phyloP scores from a whole-genome alignment of 1,140 invertebrate genomes.

The Rhysida immarginata region DNA sequence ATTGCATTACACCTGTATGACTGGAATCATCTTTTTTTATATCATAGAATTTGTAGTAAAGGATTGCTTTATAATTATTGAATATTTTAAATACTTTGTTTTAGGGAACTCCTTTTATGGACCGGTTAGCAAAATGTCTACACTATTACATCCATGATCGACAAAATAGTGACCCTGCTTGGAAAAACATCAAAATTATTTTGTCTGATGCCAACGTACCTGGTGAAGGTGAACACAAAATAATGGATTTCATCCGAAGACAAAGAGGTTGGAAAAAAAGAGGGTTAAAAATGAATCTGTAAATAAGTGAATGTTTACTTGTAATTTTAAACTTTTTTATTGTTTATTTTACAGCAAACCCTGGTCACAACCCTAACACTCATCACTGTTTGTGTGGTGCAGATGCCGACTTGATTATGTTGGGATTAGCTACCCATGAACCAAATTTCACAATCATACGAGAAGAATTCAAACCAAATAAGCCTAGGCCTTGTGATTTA shows the following conservation, averaged over 20 bases:
- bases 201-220: constrained; percentile 97
- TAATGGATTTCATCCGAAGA: constrained; percentile 96
- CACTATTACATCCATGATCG: constrained; percentile 93
- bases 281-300: too few relatives aligned
- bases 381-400: constrained; percentile 95
- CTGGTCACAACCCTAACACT: constrained; percentile 94
- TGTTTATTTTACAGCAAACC: constrained; percentile 47
- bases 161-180: constrained; percentile 87
- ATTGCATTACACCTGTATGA: constrained; percentile 87
- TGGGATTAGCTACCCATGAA: constrained; percentile 96
- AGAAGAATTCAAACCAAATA: constrained; percentile 97
- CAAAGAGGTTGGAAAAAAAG: constrained; percentile 67
- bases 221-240: constrained; percentile 98
- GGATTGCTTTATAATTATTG: too few relatives aligned
- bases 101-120: constrained; percentile 95
- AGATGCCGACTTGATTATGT: constrained; percentile 97
- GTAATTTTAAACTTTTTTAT: too few relatives aligned
- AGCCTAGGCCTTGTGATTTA: constrained; percentile 88
- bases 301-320: too few relatives aligned
- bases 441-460: constrained; percentile 95
- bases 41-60: too few relatives aligned
- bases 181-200: constrained; percentile 88
- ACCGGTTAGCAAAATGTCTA: constrained; percentile 76
- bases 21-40: too few relatives aligned
- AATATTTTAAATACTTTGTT: too few relatives aligned